phyloP scores from a whole-genome alignment of 2,113 vertebrate genomes.

The Tricholaema leucomelas region DNA sequence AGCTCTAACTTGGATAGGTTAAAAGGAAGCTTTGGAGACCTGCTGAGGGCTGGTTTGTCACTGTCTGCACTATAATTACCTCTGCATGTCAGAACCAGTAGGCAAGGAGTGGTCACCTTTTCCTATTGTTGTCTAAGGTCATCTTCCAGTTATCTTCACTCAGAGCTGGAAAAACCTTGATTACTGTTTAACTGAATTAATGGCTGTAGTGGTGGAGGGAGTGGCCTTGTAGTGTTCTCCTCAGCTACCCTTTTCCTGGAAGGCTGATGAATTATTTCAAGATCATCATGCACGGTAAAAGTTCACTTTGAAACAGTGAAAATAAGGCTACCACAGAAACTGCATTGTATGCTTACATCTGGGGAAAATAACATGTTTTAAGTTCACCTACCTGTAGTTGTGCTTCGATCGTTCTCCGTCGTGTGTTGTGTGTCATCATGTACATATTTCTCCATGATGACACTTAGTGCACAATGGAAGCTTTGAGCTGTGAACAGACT shows the following conservation, averaged over 20 bases:
- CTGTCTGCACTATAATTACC: background rate
- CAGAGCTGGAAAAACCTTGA: background rate
- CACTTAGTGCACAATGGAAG: too few relatives aligned
- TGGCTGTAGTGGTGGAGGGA: background rate
- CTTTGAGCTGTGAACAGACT: too few relatives aligned
- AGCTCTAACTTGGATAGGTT: rapidly evolving
- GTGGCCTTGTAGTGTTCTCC: background rate
- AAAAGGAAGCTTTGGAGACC: background rate
- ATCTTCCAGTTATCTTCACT: background rate
- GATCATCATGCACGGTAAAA: background rate
- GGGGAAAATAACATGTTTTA: background rate
- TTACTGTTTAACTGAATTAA: background rate
- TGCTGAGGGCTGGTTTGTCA: background rate
- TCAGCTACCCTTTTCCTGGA: background rate
- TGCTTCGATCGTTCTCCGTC: background rate
- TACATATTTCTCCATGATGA: background rate
- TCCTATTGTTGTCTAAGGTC: background rate
- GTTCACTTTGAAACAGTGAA: background rate
- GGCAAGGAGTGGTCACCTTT: background rate
- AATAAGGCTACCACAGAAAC: background rate
- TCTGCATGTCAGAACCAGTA: background rate
- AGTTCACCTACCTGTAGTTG: background rate
- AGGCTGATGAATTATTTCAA: background rate
- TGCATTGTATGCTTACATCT: background rate
- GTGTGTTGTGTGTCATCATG: background rate